Percentiles rank a stretch among this genome's conserved stretches.
Conservation (phyloP, 2,888 invertebrate genomes). For the Dioctria linearis region DNA sequence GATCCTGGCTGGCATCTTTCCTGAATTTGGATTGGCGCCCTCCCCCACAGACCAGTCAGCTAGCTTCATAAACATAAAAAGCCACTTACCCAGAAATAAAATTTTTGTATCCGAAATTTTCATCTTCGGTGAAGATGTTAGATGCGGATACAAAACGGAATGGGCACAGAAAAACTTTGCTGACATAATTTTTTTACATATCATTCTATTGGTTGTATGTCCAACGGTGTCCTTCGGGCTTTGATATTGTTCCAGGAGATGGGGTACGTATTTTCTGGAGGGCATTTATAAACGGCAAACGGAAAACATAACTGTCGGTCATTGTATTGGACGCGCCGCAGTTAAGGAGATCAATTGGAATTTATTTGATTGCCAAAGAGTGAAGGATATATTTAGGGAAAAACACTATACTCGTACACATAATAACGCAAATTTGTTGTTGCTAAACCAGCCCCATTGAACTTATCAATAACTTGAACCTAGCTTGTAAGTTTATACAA, state of each 20-base stretch:
- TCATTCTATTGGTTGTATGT: not conserved
- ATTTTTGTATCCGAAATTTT: conserved; percentile 40
- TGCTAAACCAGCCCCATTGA: not conserved
- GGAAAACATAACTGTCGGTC: not conserved
- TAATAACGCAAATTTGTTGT: conserved; percentile 32
- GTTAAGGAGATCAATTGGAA: conserved; percentile 42
- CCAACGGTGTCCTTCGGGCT: not conserved
- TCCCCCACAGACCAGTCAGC: not conserved
- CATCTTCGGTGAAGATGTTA: conserved; percentile 27
- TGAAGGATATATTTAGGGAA: conserved; percentile 8
- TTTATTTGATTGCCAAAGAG: conserved; percentile 33
- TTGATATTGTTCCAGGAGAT: not conserved
- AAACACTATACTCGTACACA: not conserved
- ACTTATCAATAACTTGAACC: not conserved
- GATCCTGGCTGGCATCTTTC: conserved; percentile 4
- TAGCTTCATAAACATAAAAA: conserved; percentile 20
- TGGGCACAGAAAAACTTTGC: conserved; percentile 30
- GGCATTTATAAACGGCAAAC: conserved; percentile 22
- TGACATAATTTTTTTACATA: conserved; percentile 47
- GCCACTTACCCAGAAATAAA: conserved; percentile 49
- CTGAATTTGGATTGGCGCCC: not conserved
- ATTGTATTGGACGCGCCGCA: not conserved
- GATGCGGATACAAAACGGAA: not conserved
- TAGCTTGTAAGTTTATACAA: too few relatives aligned
- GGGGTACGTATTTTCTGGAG: not conserved